A percentile compares a stretch with the other conserved stretches of the same genome.
Evolutionary conservation across 2,888 invertebrate genomes (phyloP).

Genomic region (Chrysomela aeneicollis): DNA sequence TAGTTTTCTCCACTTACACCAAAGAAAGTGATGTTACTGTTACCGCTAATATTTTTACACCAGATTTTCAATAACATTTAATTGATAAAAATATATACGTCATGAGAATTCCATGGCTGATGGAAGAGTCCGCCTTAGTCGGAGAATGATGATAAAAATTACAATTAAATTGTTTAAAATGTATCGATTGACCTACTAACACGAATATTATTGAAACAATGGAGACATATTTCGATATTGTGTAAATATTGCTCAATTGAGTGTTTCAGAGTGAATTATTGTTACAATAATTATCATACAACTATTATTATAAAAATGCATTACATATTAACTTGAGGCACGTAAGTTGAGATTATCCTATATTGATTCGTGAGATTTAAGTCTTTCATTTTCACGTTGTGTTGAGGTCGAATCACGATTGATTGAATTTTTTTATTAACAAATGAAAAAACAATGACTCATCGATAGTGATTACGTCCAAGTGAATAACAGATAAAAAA

Average conservation of each 20-base stretch:
- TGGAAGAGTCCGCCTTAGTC: conserved; percentile 5
- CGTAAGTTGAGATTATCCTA: too few relatives aligned
- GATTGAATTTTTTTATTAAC: too few relatives aligned
- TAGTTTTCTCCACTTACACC: too few relatives aligned
- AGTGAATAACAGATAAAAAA: too few relatives aligned
- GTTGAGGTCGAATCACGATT: too few relatives aligned
- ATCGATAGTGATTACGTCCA: too few relatives aligned
- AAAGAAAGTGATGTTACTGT: too few relatives aligned
- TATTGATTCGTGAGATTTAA: too few relatives aligned
- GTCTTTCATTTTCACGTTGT: too few relatives aligned
- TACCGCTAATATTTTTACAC: too few relatives aligned
- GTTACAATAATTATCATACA: conserved; percentile 22
- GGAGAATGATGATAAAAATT: neutral
- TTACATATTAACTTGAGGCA: neutral
- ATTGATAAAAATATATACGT: neutral
- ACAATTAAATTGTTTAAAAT: conserved; percentile 35
- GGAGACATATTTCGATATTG: conserved; percentile 33
- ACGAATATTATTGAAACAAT: conserved; percentile 32
- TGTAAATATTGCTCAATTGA: conserved; percentile 31
- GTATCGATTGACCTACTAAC: conserved; percentile 40
- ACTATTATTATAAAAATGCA: neutral
- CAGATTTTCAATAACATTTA: too few relatives aligned
- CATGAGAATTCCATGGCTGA: conserved; percentile 14
- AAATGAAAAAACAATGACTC: too few relatives aligned
- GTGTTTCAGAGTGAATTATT: conserved; percentile 21